These are phyloP conservation scores for Nebria brevicollis DNA, from an alignment of 2,888 invertebrate species.

Conservation along the genomic window DNA sequence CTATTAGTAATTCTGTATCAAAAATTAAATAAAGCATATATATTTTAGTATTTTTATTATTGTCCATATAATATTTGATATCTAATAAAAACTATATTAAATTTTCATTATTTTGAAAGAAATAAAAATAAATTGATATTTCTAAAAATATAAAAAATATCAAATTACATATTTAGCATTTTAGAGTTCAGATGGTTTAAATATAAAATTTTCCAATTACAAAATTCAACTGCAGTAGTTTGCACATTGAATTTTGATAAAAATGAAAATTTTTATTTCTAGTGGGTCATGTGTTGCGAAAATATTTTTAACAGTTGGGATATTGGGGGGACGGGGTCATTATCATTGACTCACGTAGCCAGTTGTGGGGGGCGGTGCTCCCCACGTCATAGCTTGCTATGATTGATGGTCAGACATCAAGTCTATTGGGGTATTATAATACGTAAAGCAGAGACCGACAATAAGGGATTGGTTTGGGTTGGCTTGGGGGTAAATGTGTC, in stretches of 20 bases:
- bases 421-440: neutral
- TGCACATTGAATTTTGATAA: neutral
- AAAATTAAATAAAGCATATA: no score
- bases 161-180: no score
- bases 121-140: no score
- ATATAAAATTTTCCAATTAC: no score
- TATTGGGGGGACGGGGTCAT: slow-evolving; percentile 11
- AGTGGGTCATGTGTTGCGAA: neutral
- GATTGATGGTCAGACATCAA: slow-evolving; percentile 23
- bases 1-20: no score
- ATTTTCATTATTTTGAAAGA: no score
- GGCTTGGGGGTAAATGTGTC: neutral
- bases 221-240: no score
- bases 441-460: slow-evolving; percentile 5
- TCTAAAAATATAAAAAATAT: no score
- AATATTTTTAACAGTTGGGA: neutral
- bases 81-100: no score
- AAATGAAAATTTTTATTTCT: neutral
- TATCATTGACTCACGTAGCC: slow-evolving; percentile 23
- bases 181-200: no score
- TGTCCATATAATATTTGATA: no score
- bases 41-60: no score
- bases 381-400: slow-evolving; percentile 21
- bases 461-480: slow-evolving; percentile 2
- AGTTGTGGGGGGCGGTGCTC: slow-evolving; percentile 25